Percentiles rank a stretch among this genome's conserved stretches.
phyloP scores from a whole-genome alignment of 2,888 invertebrate genomes.

The Caenorhabditis sp. region DNA sequence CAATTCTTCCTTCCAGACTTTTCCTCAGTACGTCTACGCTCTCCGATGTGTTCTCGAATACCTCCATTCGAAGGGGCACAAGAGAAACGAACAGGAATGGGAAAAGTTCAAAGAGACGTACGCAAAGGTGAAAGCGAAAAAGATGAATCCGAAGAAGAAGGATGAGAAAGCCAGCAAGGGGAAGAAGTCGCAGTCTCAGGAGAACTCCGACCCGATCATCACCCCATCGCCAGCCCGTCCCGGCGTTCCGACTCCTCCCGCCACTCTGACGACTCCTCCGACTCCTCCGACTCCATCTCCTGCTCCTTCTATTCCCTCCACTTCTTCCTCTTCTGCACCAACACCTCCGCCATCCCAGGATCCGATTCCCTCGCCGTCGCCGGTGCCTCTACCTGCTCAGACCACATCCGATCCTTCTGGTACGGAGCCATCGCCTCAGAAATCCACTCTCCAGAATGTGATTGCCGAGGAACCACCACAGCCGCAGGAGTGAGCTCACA shows the following conservation, averaged over 20 bases:
- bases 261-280: neutral
- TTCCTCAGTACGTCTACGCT: constrained; percentile 40
- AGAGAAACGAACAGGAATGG: constrained; percentile 27
- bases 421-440: no score
- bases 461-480: no score
- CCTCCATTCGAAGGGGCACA: constrained; percentile 15
- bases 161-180: neutral
- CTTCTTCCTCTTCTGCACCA: no score
- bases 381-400: no score
- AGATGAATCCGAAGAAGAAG: neutral
- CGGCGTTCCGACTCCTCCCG: neutral
- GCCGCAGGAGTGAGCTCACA: no score
- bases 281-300: neutral
- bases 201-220: neutral
- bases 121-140: constrained; percentile 23
- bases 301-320: neutral
- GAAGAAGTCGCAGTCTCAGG: constrained; percentile 10
- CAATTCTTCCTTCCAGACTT: constrained; percentile 10
- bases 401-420: no score
- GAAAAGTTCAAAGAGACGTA: constrained; percentile 28
- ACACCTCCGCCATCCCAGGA: no score
- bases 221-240: neutral
- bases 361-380: no score
- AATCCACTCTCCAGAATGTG: no score
- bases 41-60: constrained; percentile 41